Evolutionary conservation across 2,888 invertebrate species (phyloP), one percentile per base, ranked within the genome.

Genomic region (Lagria hirta): DNA sequence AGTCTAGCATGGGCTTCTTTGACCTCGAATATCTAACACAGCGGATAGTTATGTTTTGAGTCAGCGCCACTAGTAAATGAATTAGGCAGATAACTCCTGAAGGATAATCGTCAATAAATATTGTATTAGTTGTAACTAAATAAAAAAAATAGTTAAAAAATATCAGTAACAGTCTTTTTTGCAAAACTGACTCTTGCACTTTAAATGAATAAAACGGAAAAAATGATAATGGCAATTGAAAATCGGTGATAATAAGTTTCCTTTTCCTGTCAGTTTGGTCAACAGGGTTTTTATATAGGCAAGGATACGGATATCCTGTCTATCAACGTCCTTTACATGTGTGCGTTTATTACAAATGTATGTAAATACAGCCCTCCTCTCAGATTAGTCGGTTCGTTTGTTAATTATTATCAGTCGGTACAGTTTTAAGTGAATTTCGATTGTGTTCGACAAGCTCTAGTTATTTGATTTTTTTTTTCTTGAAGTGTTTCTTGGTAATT

Each of bases 291-390:
- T 65, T 64, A 64, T 62, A 62, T 49, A 57, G 61, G 64, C 66
- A 67, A 68, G 69, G 69, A 68, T 68, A 68, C 68, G 68, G 68
- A 68, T 68, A 68, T 69, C 69, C 69, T 68, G 69, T 64, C 53
- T 58, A 57, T 54, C 60, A 50, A 58, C 58, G 60, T 60, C 60
- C 62, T 60, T 62, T 62, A 55, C 52, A 50, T 49, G 49, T 48
- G 42, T 51, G 51, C 32, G 41, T 41, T 41, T 41, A 41, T 41
- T 41, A 41, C 41, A 27, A 41, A 41, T 41, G 26, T 41, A 41
- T 41, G 41, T 32, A 33, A 41, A 41, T 41, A 41, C 26, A 20
- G 41, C 33, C 41, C 33, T 28, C 37, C 29, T 28, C 28, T 27
- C 29, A 28, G 37, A 37, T 37, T 29, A 29, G 23, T 8, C 30